Percentiles rank a stretch among this genome's conserved stretches.
Evolutionary conservation across 1,140 invertebrate species (phyloP).

Genomic region (Zaprionus inermis): DNA sequence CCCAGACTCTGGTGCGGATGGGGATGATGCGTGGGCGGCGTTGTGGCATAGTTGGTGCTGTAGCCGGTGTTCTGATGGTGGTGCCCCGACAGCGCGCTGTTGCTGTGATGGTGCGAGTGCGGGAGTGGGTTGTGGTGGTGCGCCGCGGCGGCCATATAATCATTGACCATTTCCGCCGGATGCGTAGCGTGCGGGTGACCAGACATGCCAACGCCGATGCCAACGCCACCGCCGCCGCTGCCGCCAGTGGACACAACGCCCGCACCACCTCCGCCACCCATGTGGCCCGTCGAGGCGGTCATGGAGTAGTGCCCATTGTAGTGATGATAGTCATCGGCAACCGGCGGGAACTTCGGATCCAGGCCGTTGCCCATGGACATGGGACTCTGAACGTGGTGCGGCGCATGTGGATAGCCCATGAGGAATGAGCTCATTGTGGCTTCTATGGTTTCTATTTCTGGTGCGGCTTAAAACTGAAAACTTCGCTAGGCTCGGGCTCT

Average conservation of each 20-base stretch:
- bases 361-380: slow-evolving; percentile 81
- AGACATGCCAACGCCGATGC: slow-evolving; percentile 60
- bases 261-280: slow-evolving; percentile 51
- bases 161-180: slow-evolving; percentile 83
- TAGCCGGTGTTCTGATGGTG: slow-evolving; percentile 81
- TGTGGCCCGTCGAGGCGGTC: slow-evolving; percentile 81
- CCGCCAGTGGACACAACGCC: slow-evolving; percentile 28
- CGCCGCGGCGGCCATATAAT: slow-evolving; percentile 74
- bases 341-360: slow-evolving; percentile 83
- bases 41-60: slow-evolving; percentile 69
- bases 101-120: slow-evolving; percentile 80
- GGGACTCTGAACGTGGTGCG: slow-evolving; percentile 84
- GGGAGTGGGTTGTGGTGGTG: slow-evolving; percentile 70
- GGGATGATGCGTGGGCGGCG: slow-evolving; percentile 79
- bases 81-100: slow-evolving; percentile 74
- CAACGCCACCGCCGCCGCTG: slow-evolving; percentile 17
- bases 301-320: slow-evolving; percentile 83
- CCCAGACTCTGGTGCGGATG: slow-evolving; percentile 78
- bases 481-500: slow-evolving; percentile 41
- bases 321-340: slow-evolving; percentile 83
- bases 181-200: slow-evolving; percentile 78
- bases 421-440: slow-evolving; percentile 83
- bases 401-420: slow-evolving; percentile 84
- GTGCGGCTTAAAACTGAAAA: slow-evolving; percentile 11
- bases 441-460: slow-evolving; percentile 15